Base-by-base conservation (phyloP, 2,888 invertebrate genomes). In the Pyrocoelia pectoralis region DNA sequence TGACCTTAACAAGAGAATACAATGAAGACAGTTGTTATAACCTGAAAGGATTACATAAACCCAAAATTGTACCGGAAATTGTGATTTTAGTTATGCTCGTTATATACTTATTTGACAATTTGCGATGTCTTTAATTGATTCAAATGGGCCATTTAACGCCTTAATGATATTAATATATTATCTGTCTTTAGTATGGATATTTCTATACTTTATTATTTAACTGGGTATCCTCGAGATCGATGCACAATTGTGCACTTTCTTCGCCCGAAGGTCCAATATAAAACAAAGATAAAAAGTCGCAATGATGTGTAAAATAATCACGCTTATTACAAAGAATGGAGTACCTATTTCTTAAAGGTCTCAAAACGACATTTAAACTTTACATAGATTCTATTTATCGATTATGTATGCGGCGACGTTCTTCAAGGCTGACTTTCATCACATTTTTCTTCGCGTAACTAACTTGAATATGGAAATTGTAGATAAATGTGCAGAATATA, bases 331-430 rank as follows among this genome's bases (percentile, higher is more conserved):
- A 46, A 56, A 52, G 49, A 61, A 52, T 49, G 48, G 56, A 51
- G 56, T 51, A 33, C 10, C 33, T 3, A 56, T 33, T 17, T 41
- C 51, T 55, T 59, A 56, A 61, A 62, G 61, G 61, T 62, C 61
- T 62, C 13, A 24, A 48, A 51, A 40, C 56, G 61, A 62, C 61
- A 62, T 62, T 62, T 62, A 62, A 50, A 15, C 10, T 3, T n/a
- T 46, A 18, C 24, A 24, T 24, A 24, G 24, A 24, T 24, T 24
- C 33, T 33, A 33, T 33, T 41, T 46, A 46, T 46, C 17, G 46
- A 46, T 46, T 46, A 17, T 17, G 17, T 46, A 46, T 18, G 46
- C 46, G 46, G 46, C 46, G 46, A 46, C 46, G 46, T n/a, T 3
- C n/a, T 18, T 46, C 46, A 46, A 46, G 46, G 33, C 13, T 51